phyloP scores from a whole-genome alignment of 2,797 vertebrate species.

The Bovichtus variegatus region DNA sequence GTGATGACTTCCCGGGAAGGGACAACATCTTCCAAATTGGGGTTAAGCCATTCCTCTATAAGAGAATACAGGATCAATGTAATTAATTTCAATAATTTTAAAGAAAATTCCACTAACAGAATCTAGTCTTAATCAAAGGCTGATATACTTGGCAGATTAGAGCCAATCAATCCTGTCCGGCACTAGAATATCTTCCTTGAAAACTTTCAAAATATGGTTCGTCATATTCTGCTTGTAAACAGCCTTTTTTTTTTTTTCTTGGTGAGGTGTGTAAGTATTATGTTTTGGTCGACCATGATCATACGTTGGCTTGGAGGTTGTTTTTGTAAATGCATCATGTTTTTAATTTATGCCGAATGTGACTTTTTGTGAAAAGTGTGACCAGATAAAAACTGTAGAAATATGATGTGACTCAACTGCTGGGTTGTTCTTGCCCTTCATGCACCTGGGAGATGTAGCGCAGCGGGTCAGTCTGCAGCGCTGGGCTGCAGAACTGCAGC shows the following conservation, averaged over 20 bases:
- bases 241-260: too few relatives aligned
- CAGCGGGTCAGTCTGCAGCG: conserved; percentile 53
- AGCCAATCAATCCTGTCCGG: neutral
- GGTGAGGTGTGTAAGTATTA: too few relatives aligned
- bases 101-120: neutral
- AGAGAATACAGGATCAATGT: neutral
- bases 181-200: neutral
- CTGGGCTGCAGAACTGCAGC: conserved; percentile 67
- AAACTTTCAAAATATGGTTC: too few relatives aligned
- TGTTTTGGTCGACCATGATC: neutral
- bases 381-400: neutral
- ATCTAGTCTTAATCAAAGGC: neutral
- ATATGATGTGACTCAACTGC: conserved; percentile 55
- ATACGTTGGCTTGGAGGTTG: neutral
- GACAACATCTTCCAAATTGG: conserved; percentile 57
- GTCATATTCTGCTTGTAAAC: too few relatives aligned
- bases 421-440: conserved; percentile 19
- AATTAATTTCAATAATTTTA: neutral
- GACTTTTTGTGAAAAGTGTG: neutral
- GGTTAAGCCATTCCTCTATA: conserved; percentile 71
- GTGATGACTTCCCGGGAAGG: conserved; percentile 62
- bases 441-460: conserved; percentile 49
- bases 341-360: neutral
- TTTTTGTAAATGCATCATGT: neutral
- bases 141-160: neutral